Percentiles rank a stretch among this genome's conserved stretches.
Conservation (phyloP, 2,113 vertebrate species). For the Eretmochelys imbricata region DNA sequence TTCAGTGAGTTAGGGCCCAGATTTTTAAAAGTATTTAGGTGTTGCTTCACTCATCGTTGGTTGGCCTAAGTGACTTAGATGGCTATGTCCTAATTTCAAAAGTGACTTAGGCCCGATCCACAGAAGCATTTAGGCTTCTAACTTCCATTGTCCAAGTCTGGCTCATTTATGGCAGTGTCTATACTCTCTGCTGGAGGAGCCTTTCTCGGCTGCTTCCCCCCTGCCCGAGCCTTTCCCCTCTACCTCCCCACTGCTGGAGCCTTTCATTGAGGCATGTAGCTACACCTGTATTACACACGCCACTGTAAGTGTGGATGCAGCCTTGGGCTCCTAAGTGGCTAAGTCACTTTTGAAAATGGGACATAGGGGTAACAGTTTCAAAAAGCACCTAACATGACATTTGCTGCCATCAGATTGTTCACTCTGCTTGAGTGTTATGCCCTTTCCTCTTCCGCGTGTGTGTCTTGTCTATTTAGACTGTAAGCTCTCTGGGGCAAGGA, state of each 20-base stretch:
- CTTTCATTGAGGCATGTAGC: neutral
- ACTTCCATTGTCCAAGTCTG: neutral
- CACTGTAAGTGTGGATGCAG: too few species aligned
- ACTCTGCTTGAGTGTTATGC: neutral
- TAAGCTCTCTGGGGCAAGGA: neutral
- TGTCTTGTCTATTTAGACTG: neutral
- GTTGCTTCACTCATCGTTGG: neutral
- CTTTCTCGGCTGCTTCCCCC: neutral
- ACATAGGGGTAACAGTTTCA: too few species aligned
- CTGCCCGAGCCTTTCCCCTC: neutral
- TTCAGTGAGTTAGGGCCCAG: neutral
- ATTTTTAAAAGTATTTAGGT: neutral
- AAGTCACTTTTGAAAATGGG: too few species aligned
- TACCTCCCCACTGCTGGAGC: neutral
- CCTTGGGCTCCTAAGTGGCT: neutral
- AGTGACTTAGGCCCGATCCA: neutral
- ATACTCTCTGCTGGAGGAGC: neutral
- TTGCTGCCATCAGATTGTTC: neutral
- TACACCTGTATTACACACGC: neutral
- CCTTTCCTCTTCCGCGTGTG: neutral
- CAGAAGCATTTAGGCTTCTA: too few species aligned
- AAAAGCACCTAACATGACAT: neutral
- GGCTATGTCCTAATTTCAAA: neutral
- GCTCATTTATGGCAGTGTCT: neutral
- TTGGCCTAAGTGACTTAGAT: neutral